Percentiles rank a stretch among this genome's conserved stretches.
phyloP scores from a whole-genome alignment of 2,888 invertebrate genomes.

The Eristalis intricaria region DNA sequence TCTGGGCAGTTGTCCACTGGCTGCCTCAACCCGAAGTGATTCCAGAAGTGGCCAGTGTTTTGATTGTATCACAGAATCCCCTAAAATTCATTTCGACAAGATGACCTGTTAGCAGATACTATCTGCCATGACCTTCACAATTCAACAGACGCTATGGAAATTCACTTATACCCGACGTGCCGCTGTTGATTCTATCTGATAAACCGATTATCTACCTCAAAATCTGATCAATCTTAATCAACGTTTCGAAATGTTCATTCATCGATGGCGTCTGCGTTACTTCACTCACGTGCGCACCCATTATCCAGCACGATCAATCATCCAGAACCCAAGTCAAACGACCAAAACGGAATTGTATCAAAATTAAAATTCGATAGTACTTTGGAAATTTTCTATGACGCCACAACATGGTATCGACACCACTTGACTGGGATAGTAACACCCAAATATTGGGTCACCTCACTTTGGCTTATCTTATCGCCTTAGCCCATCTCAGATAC shows the following conservation, averaged over 20 bases:
- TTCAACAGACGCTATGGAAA: no score
- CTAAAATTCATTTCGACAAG: no score
- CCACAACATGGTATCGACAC: slow-evolving; percentile 1
- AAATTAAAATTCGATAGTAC: slow-evolving; percentile 2
- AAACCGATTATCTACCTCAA: background rate
- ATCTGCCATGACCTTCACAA: no score
- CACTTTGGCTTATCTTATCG: slow-evolving; percentile 53
- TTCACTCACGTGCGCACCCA: background rate
- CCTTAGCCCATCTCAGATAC: slow-evolving; percentile 18
- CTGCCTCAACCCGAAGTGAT: no score
- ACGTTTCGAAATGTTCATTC: background rate
- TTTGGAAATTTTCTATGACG: slow-evolving; percentile 11
- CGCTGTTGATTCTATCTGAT: no score
- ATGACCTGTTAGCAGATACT: no score
- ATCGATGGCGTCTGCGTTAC: background rate
- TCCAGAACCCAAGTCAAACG: background rate
- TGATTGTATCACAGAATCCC: no score
- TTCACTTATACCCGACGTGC: no score
- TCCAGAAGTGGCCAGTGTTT: no score
- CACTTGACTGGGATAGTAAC: slow-evolving; percentile 30
- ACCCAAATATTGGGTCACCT: slow-evolving; percentile 24
- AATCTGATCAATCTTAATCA: background rate
- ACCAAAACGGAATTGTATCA: background rate
- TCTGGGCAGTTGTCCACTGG: no score
- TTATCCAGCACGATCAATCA: background rate